Evolutionary conservation across 2,113 vertebrate genomes (phyloP).

Genomic region (Stictonetta naevosa): DNA sequence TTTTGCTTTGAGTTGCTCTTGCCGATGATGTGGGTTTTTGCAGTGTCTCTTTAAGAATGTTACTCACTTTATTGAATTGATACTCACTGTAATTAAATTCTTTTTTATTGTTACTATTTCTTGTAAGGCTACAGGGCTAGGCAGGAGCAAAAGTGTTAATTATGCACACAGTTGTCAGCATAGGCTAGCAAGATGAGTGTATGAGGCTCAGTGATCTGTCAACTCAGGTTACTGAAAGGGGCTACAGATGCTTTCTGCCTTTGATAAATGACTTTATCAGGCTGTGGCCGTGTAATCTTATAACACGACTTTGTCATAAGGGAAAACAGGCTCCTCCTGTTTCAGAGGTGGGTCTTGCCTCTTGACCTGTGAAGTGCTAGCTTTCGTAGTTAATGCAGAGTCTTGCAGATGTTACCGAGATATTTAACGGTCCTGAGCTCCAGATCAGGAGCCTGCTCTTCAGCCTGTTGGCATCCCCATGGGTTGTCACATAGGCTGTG

Average conservation of each 20-base stretch:
- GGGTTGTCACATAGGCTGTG: neutral
- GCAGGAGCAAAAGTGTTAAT: conserved; percentile 24
- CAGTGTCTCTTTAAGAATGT: neutral
- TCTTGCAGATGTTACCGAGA: neutral
- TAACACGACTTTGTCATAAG: neutral
- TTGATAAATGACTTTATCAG: conserved; percentile 6
- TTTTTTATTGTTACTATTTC: fast-evolving
- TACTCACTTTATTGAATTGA: neutral
- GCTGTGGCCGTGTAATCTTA: neutral
- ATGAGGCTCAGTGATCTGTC: neutral
- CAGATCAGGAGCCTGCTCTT: neutral
- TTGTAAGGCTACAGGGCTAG: neutral
- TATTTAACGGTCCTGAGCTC: neutral
- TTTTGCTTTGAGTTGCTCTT: neutral
- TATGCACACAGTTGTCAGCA: neutral
- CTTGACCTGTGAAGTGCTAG: neutral
- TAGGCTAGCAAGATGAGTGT: neutral
- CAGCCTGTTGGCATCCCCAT: neutral
- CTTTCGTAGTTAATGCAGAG: neutral
- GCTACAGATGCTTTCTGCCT: neutral
- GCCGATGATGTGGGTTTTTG: neutral
- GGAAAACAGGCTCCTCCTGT: neutral
- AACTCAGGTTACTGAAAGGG: neutral
- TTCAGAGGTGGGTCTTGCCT: neutral
- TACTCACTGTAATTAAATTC: neutral